A percentile compares a stretch with the other conserved stretches of the same genome.
phyloP scores from a whole-genome alignment of 2,797 vertebrate genomes.

The Sciurus carolinensis region DNA sequence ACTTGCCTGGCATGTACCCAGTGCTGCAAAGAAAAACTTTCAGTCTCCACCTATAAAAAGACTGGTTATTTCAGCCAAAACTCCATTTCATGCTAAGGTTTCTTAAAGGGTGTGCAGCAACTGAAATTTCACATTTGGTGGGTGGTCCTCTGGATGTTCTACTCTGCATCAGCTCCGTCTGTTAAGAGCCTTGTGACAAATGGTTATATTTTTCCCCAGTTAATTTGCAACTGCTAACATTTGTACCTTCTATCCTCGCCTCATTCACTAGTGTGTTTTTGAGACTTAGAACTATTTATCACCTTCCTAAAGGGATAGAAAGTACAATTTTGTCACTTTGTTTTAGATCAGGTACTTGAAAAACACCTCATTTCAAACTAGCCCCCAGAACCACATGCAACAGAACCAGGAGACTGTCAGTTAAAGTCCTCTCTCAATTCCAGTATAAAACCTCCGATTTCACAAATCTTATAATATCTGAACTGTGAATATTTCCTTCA shows the following conservation, averaged over 20 bases:
- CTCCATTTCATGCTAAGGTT: not conserved
- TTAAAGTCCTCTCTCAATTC: constrained; percentile 69
- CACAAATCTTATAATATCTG: constrained; percentile 81
- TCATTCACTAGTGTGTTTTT: not conserved
- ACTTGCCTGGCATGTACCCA: too few relatives aligned
- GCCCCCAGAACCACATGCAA: not conserved
- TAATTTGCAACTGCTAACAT: not conserved
- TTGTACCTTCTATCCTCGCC: not conserved
- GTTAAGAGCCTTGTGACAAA: not conserved
- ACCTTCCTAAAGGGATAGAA: not conserved
- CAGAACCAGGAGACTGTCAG: constrained; percentile 28
- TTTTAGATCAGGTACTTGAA: constrained; percentile 51
- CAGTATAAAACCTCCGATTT: constrained; percentile 76
- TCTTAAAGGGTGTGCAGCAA: not conserved
- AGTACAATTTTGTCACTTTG: not conserved
- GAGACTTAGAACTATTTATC: not conserved
- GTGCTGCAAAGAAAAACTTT: not conserved
- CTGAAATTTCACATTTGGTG: not conserved
- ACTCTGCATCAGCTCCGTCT: not conserved
- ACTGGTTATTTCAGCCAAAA: not conserved
- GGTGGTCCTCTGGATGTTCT: accelerated
- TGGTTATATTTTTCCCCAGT: not conserved
- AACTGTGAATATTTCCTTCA: constrained; percentile 77
- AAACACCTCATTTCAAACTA: constrained; percentile 25
- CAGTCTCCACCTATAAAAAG: not conserved